Base-by-base conservation (phyloP, 2,888 invertebrate genomes). In the Pasiphila rectangulata region DNA sequence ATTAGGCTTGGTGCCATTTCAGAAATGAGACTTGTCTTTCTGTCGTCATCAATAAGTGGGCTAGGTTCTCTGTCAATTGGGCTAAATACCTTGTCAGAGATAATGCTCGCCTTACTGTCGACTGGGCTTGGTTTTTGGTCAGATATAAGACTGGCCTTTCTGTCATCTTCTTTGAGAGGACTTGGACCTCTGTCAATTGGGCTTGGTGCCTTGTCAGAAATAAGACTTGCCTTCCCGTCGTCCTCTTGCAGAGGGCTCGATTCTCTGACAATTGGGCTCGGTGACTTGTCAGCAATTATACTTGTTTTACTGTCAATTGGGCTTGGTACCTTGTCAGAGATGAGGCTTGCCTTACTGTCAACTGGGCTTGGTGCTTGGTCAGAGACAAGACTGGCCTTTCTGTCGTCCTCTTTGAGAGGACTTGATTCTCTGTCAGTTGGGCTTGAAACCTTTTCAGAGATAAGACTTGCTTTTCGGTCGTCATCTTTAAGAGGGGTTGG, bases 11-110 rank as follows among this genome's bases (percentile, higher is more conserved):
- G 10, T 0, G 1, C 23, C 9, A 7, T 10, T 45, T 13, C 15
- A 3, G 51, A 48, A n/a, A n/a, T n/a, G n/a, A n/a, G n/a, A 27
- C 57, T 61, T 25, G 54, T 16, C 7, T 19, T 49, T 17, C 59
- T 56, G 4, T 44, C 50, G n/a, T 2, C n/a, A n/a, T n/a, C n/a
- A n/a, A n/a, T n/a, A n/a, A n/a, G n/a, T n/a, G n/a, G n/a, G n/a
- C n/a, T n/a, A n/a, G n/a, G n/a, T n/a, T n/a, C n/a, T n/a, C n/a
- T n/a, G n/a, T n/a, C n/a, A n/a, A n/a, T n/a, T n/a, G n/a, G n/a
- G n/a, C n/a, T n/a, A n/a, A n/a, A n/a, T n/a, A 16, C 10, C 3
- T 39, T 32, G 0, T 38, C 32, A n/a, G 17, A 20, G 1, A 27
- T 5, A 0, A 25, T 3, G 17, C 34, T 42, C 21, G 17, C 5